phyloP scores from a whole-genome alignment of 2,113 vertebrate species.

The Galbula dea region DNA sequence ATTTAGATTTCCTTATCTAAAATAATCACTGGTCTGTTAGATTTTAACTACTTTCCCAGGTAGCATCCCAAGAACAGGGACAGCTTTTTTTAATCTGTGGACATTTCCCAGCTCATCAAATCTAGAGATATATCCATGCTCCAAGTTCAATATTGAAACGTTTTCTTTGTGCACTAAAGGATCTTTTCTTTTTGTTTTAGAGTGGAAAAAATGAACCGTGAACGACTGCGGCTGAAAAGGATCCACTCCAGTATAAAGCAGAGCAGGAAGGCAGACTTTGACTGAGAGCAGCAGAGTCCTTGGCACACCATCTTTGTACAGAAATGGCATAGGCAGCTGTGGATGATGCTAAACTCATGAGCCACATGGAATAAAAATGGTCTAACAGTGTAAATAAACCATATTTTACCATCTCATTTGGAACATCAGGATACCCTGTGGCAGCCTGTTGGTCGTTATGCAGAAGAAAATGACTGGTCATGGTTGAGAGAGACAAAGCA shows the following conservation, averaged over 20 bases:
- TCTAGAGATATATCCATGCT: neutral
- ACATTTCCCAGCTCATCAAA: neutral
- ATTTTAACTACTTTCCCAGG: neutral
- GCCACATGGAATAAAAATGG: neutral
- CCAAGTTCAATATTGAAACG: neutral
- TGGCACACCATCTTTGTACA: neutral
- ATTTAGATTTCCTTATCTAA: neutral
- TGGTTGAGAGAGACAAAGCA: neutral
- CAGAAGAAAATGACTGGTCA: neutral
- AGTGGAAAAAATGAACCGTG: slow-evolving; percentile 76
- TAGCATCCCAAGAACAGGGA: neutral
- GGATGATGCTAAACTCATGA: neutral
- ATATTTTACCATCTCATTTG: neutral
- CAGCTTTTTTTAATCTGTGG: neutral
- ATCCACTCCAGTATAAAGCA: slow-evolving; percentile 71
- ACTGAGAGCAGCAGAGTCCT: slow-evolving; percentile 53
- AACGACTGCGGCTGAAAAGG: slow-evolving; percentile 77
- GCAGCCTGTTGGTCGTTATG: neutral
- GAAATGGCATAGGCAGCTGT: neutral
- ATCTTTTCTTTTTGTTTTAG: slow-evolving; percentile 46
- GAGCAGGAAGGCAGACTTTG: slow-evolving; percentile 63
- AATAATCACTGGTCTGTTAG: neutral
- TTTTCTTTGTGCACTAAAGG: neutral
- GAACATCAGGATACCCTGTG: neutral
- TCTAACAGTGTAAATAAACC: slow-evolving; percentile 15